phyloP scores from a whole-genome alignment of 2,797 vertebrate genomes.

The Myoxocephalus aenaeus region DNA sequence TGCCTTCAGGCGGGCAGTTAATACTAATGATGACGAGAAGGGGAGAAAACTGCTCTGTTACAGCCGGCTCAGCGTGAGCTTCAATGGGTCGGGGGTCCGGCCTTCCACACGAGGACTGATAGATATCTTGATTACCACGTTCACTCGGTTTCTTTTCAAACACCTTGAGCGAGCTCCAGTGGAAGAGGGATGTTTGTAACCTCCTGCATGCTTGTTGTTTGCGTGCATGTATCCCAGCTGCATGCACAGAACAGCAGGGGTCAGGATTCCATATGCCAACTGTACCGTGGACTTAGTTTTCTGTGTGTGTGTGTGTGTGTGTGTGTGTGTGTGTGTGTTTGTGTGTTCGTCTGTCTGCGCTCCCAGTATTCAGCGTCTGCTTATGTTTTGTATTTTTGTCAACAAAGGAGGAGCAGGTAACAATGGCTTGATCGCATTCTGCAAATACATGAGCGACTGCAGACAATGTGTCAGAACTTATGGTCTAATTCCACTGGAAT shows the following conservation, averaged over 20 bases:
- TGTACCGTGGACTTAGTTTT: background rate
- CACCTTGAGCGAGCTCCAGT: background rate
- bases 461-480: constrained; percentile 29
- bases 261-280: constrained; percentile 80
- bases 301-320: background rate
- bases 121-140: constrained; percentile 40
- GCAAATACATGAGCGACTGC: constrained; percentile 8
- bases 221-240: constrained; percentile 6
- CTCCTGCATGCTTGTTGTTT: constrained; percentile 32
- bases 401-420: constrained; percentile 25
- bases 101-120: constrained; percentile 1
- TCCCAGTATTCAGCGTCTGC: constrained; percentile 28
- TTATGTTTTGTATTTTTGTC: constrained; percentile 40
- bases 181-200: background rate
- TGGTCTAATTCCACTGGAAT: constrained; percentile 57
- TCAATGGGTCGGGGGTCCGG: constrained; percentile 13
- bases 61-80: constrained; percentile 31
- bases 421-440: constrained; percentile 4
- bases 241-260: constrained; percentile 79
- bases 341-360: constrained; percentile 11
- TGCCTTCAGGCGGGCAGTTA: constrained; percentile 39
- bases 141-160: constrained; percentile 11
- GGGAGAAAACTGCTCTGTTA: constrained; percentile 43
- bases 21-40: constrained; percentile 60
- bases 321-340: constrained; percentile 16